These are phyloP conservation scores for Morone saxatilis DNA, from an alignment of 2,113 vertebrate species.

Conservation along the genomic window DNA sequence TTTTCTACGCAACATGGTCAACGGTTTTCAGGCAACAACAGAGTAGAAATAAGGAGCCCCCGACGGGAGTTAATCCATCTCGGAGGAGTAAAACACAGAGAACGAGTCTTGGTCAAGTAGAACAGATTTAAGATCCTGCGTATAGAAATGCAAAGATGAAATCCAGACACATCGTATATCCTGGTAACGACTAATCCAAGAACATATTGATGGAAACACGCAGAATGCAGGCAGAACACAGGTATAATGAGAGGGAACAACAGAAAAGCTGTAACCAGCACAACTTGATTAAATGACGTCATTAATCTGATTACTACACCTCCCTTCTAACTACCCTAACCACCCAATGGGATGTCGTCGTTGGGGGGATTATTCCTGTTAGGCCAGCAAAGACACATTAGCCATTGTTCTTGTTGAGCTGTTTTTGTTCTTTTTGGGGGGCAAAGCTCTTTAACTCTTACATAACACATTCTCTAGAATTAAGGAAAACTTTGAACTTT, in stretches of 20 bases:
- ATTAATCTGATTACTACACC: slow-evolving; percentile 82
- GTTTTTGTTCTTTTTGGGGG: slow-evolving; percentile 65
- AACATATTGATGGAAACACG: not conserved
- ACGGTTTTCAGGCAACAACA: not conserved
- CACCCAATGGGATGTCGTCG: slow-evolving; percentile 60
- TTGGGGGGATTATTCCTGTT: slow-evolving; percentile 62
- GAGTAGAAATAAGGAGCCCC: not conserved
- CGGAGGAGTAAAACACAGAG: not conserved
- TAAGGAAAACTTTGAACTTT: slow-evolving; percentile 34
- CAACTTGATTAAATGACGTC: slow-evolving; percentile 68
- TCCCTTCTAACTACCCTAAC: slow-evolving; percentile 45
- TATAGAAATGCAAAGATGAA: not conserved
- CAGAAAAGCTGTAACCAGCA: slow-evolving; percentile 23
- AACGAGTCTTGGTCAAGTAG: not conserved
- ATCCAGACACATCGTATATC: not conserved
- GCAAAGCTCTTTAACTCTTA: slow-evolving; percentile 74
- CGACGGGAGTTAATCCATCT: slow-evolving; percentile 48
- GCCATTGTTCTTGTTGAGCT: slow-evolving; percentile 77
- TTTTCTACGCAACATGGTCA: slow-evolving; percentile 73
- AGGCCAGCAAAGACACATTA: slow-evolving; percentile 65
- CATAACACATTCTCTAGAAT: slow-evolving; percentile 55
- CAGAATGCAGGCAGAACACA: slow-evolving; percentile 8
- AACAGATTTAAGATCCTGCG: not conserved
- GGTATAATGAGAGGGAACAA: not conserved
- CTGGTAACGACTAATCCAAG: not conserved